Conservation (phyloP, 2,888 invertebrate species). For the Aelia acuminata region DNA sequence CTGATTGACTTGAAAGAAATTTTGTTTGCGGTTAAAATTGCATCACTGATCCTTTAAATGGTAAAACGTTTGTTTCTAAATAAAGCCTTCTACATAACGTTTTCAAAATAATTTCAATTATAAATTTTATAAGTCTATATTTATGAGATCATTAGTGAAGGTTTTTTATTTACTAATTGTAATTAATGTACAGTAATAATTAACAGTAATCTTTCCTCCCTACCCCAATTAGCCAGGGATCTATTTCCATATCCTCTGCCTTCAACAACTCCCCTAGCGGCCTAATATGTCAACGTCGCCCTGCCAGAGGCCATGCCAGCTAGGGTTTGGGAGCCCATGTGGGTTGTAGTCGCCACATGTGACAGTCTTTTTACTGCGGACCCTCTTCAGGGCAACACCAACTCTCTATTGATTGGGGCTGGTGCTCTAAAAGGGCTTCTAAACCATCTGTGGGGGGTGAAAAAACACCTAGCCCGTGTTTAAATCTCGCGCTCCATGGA, state of each 20-base stretch:
- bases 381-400: conserved; percentile 33
- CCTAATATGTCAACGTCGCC: conserved; percentile 43
- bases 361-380: conserved; percentile 29
- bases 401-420: conserved; percentile 1
- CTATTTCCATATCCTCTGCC: neutral
- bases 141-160: neutral
- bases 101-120: neutral
- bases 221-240: neutral
- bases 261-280: neutral
- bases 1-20: too few relatives aligned
- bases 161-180: neutral
- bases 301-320: neutral
- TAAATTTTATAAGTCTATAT: neutral
- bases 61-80: too few relatives aligned
- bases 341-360: conserved; percentile 44
- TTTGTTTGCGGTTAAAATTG: too few relatives aligned
- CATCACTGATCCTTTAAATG: too few relatives aligned
- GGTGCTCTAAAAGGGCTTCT: conserved; percentile 31
- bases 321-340: conserved; percentile 8
- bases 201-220: neutral
- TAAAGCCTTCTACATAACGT: too few relatives aligned
- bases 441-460: conserved; percentile 2
- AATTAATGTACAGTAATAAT: neutral
- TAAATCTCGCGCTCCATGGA: conserved; percentile 16
- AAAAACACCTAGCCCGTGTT: conserved; percentile 40